phyloP scores from a whole-genome alignment of 2,888 invertebrate species.

The Acholoe squamosa region DNA sequence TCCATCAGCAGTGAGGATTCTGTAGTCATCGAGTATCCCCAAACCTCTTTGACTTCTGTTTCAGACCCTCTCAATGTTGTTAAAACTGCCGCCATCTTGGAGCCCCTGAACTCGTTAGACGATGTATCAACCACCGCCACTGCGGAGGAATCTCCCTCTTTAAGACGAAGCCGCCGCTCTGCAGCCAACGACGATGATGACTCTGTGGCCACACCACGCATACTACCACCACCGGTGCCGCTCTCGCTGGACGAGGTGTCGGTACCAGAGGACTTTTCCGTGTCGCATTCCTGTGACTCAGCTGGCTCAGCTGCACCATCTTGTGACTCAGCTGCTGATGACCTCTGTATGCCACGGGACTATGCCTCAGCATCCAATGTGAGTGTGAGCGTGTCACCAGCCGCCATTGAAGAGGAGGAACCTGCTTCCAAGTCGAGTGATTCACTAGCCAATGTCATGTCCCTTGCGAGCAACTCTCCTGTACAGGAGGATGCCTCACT shows the following conservation, averaged over 20 bases:
- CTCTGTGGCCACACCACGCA: neutral
- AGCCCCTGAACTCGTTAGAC: neutral
- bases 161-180: neutral
- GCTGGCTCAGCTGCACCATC: neutral
- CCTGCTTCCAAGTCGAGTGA: constrained; percentile 54
- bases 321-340: neutral
- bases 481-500: constrained; percentile 52
- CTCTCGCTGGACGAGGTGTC: constrained; percentile 30
- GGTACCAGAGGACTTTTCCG: constrained; percentile 31
- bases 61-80: constrained; percentile 55
- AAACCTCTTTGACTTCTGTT: constrained; percentile 11
- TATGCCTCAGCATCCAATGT: constrained; percentile 45
- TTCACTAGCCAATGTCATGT: constrained; percentile 53
- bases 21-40: constrained; percentile 53
- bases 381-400: constrained; percentile 41
- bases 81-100: constrained; percentile 51
- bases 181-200: neutral
- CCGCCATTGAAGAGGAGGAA: neutral
- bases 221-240: neutral
- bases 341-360: constrained; percentile 30
- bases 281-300: constrained; percentile 51
- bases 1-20: constrained; percentile 59
- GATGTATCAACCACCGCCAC: neutral
- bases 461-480: constrained; percentile 53
- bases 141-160: neutral